Evolutionary conservation across 2,888 invertebrate genomes (phyloP), one percentile per base, ranked within the genome.

Genomic region (Syrphus vitripennis): DNA sequence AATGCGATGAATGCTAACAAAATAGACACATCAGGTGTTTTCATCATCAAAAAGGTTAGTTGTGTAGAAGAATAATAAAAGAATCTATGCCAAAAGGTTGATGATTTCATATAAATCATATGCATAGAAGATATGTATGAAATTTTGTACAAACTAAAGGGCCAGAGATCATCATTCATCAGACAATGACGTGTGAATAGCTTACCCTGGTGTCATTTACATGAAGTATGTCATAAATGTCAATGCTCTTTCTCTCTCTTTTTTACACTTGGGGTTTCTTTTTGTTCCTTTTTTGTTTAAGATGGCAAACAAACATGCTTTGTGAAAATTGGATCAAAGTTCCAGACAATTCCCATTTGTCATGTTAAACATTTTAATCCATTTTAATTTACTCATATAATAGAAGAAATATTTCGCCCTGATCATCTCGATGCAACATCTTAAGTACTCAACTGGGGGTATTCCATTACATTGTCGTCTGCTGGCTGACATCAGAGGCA

Each of bases 341-440:
- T 37, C 31, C 57, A 61, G 40, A 37, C 50, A 53, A 57, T 69
- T 29, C 29, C 40, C 53, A 65, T 71, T 57, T 77, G 82, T 67
- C 82, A 82, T 72, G 65, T 71, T 53, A 42, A 76, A 53, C 77
- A 77, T 29, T 67, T 67, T 71, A 82, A 72, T 82, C 57, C 65
- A 82, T 57, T 67, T 77, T 50, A 77, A 82, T 82, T 65, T 57
- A 63, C 40, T 50, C 72, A 48, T 50, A 70, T 40, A 29, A 12
- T 48, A 24, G 24, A 69, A 7, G 14, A 26, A 26, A 2, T n/a
- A 1, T 55, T 53, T 69, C 42, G 24, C 24, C n/a, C n/a, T 57
- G 1, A 5, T 59, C 42, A 61, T 61, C 69, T 65, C 48, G 71
- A 77, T 82, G 70, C 71, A 45, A 76, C 14, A 61, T 34, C 14